phyloP scores from a whole-genome alignment of 2,797 vertebrate genomes.

The Mycteria americana region DNA sequence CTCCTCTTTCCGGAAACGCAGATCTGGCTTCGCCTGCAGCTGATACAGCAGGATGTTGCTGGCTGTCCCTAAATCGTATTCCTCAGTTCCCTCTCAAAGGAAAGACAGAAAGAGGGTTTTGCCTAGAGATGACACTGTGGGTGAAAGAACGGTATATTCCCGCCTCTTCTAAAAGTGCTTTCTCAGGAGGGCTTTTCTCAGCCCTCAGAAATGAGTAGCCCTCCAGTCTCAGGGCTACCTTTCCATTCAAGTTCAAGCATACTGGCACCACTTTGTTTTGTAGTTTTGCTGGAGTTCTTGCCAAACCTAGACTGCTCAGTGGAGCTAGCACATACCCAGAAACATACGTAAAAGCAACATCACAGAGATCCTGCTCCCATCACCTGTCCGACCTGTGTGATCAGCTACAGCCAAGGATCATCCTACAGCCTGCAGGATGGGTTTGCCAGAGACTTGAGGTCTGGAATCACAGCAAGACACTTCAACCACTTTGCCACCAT shows the following conservation, averaged over 20 bases:
- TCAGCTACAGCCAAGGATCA: not conserved
- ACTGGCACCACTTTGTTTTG: not conserved
- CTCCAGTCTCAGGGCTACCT: not conserved
- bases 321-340: not conserved
- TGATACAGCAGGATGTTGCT: not conserved
- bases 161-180: not conserved
- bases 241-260: not conserved
- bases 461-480: not conserved
- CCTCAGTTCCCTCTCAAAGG: not conserved
- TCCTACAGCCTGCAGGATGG: not conserved
- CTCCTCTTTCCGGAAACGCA: not conserved
- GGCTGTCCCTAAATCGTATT: not conserved
- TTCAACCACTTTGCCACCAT: not conserved
- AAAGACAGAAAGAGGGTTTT: not conserved
- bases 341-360: rapidly evolving
- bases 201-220: not conserved
- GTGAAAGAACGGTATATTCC: not conserved
- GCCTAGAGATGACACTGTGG: not conserved
- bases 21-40: not conserved
- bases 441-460: not conserved
- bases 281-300: not conserved
- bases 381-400: not conserved
- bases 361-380: not conserved
- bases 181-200: not conserved
- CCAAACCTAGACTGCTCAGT: not conserved